phyloP scores from a whole-genome alignment of 2,888 invertebrate genomes.

The Brassicogethes aeneus region DNA sequence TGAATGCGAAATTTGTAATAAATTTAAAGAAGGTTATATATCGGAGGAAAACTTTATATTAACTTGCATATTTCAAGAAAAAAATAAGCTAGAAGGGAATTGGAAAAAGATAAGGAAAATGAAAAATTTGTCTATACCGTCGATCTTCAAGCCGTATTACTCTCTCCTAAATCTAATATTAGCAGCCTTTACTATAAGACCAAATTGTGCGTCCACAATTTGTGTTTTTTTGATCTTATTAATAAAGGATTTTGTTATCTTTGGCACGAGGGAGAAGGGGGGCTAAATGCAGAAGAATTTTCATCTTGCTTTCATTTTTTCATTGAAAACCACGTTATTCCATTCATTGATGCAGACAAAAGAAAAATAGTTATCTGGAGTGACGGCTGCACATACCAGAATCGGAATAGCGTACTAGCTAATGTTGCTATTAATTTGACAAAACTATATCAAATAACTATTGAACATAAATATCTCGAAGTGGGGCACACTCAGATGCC shows the following conservation, averaged over 20 bases:
- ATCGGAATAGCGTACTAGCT: constrained; percentile 12
- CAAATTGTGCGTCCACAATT: constrained; percentile 23
- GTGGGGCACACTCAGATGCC: constrained; percentile 17
- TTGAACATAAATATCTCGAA: constrained; percentile 12
- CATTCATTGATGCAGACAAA: not conserved
- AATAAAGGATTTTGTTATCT: constrained; percentile 14
- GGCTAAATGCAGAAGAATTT: constrained; percentile 2
- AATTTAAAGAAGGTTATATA: constrained; percentile 1
- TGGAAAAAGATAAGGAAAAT: constrained; percentile 1
- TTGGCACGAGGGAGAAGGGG: constrained; percentile 7
- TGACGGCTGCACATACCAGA: constrained; percentile 13
- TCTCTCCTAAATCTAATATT: constrained; percentile 10
- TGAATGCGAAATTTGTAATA: constrained; percentile 2
- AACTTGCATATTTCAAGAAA: too few species aligned
- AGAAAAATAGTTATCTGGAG: not conserved
- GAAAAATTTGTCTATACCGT: constrained; percentile 9
- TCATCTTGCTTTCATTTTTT: constrained; percentile 2
- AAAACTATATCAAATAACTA: not conserved
- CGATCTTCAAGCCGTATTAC: constrained; percentile 20
- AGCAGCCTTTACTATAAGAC: constrained; percentile 20
- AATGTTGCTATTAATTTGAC: constrained; percentile 1
- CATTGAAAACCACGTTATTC: not conserved
- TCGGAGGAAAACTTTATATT: too few species aligned
- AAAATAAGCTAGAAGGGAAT: constrained; percentile 6
- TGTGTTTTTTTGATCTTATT: constrained; percentile 18